Conservation (phyloP, 2,113 vertebrate genomes). For the Datnioides undecimradiatus region DNA sequence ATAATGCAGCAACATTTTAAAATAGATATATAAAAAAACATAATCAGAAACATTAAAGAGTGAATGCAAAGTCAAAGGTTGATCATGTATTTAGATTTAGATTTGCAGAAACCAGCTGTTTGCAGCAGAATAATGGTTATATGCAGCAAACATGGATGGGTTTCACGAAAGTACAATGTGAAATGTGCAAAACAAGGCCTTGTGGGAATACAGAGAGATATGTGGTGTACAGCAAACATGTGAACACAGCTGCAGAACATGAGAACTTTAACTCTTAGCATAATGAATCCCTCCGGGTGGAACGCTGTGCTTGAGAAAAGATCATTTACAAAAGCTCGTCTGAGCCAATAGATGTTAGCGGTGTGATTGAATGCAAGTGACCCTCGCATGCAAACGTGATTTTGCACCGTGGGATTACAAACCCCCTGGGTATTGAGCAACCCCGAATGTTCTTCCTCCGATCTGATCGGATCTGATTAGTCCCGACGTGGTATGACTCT, state of each 20-base stretch:
- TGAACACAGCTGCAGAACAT: not conserved
- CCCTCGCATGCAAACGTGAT: conserved; percentile 55
- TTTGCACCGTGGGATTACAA: conserved; percentile 56
- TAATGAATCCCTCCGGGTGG: conserved; percentile 39
- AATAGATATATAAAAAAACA: no score
- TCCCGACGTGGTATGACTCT: conserved; percentile 33
- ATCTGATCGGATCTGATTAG: conserved; percentile 60
- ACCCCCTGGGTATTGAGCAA: conserved; percentile 44
- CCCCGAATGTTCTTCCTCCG: conserved; percentile 65
- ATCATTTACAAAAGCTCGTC: conserved; percentile 18
- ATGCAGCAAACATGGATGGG: no score
- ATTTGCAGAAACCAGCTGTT: no score
- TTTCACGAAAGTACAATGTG: not conserved
- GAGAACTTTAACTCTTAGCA: conserved; percentile 15
- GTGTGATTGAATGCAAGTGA: conserved; percentile 41
- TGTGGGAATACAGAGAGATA: no score
- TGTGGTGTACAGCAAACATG: not conserved
- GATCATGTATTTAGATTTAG: no score
- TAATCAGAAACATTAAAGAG: no score
- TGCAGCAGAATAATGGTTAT: no score
- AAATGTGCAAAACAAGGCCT: conserved; percentile 2
- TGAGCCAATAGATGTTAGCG: conserved; percentile 46
- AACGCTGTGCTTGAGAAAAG: conserved; percentile 18
- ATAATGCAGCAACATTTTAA: no score
- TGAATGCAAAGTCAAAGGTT: no score